Percentiles rank a stretch among this genome's conserved stretches.
phyloP scores from a whole-genome alignment of 92 coral and sea anemone species.

The Porites lobata region DNA sequence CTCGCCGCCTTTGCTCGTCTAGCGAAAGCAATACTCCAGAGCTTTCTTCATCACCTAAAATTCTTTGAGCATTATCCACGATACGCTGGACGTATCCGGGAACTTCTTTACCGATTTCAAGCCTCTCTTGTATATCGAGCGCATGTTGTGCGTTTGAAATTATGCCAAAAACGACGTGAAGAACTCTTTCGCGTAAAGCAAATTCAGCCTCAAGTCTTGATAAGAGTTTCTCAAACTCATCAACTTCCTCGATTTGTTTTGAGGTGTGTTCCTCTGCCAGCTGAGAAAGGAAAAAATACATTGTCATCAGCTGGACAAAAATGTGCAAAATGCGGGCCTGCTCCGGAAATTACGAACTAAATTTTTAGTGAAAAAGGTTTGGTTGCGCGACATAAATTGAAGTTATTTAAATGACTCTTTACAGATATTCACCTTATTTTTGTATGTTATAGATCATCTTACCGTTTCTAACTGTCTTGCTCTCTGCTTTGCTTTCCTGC shows the following conservation, averaged over 20 bases:
- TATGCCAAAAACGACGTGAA: constrained; percentile 46
- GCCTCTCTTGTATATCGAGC: constrained; percentile 37
- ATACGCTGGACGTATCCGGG: constrained; percentile 60
- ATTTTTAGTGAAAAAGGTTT: background rate
- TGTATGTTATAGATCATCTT: background rate
- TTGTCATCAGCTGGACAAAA: background rate
- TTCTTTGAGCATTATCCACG: constrained; percentile 63
- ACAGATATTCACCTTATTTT: background rate
- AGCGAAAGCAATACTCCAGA: background rate
- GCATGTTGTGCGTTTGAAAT: constrained; percentile 58
- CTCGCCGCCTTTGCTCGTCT: constrained; percentile 31
- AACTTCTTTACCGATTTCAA: constrained; percentile 7
- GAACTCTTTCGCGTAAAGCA: constrained; percentile 56
- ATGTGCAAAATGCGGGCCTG: too few species aligned
- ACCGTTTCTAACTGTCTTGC: constrained; percentile 17
- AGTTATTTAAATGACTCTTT: background rate
- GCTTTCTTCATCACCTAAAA: constrained; percentile 21
- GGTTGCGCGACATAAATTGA: background rate
- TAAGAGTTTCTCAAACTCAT: constrained; percentile 33
- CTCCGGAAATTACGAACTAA: too few species aligned
- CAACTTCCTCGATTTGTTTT: constrained; percentile 5
- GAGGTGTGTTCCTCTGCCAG: constrained; percentile 21
- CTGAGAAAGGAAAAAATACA: constrained; percentile 4
- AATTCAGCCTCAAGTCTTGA: constrained; percentile 32
- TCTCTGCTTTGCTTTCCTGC: background rate